These are phyloP conservation scores for Cynocephalus volans DNA, from an alignment of 2,113 vertebrate species.

Conservation along the genomic window DNA sequence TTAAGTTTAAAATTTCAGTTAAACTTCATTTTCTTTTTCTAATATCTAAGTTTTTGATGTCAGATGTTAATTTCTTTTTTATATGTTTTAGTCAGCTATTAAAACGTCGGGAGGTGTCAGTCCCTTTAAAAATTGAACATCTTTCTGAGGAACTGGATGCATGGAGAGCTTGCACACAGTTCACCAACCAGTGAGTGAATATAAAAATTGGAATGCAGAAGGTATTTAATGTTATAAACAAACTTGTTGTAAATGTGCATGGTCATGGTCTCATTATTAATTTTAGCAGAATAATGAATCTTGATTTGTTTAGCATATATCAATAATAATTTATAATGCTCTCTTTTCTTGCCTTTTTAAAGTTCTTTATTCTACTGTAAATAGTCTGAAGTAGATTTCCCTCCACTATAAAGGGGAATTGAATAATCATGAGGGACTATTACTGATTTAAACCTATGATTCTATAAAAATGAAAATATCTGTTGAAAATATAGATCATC, in stretches of 20 bases:
- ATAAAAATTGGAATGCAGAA: background rate
- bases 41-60: background rate
- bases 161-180: slow-evolving; percentile 94
- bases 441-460: background rate
- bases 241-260: background rate
- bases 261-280: background rate
- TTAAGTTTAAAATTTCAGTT: background rate
- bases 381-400: background rate
- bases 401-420: background rate
- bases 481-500: slow-evolving; percentile 83
- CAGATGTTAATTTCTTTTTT: slow-evolving; percentile 62
- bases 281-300: slow-evolving; percentile 33
- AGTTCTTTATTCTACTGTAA: background rate
- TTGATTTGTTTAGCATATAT: background rate
- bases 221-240: background rate
- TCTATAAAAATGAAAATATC: slow-evolving; percentile 62
- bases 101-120: slow-evolving; percentile 95
- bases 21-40: slow-evolving; percentile 51
- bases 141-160: slow-evolving; percentile 96
- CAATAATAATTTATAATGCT: background rate
- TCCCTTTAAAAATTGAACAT: slow-evolving; percentile 95
- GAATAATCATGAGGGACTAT: background rate
- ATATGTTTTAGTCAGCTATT: slow-evolving; percentile 94
- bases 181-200: slow-evolving; percentile 89
- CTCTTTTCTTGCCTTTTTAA: background rate